These are phyloP conservation scores for Rhabdophis nuchalis DNA, from an alignment of 2,797 vertebrate species.

Conservation along the genomic window DNA sequence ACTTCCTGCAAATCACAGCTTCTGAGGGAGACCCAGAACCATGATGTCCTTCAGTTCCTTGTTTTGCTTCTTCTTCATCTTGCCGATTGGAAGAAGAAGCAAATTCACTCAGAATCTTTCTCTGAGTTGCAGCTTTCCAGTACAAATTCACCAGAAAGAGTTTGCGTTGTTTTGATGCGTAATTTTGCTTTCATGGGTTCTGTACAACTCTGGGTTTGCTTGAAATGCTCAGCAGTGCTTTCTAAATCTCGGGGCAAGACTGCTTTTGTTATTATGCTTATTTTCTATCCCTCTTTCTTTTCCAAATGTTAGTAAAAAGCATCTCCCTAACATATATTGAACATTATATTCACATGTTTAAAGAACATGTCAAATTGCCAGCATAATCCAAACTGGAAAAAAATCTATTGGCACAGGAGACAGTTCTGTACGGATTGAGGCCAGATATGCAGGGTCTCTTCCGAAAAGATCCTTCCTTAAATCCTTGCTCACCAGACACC, in stretches of 20 bases:
- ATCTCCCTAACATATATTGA: not conserved
- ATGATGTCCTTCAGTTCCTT: not conserved
- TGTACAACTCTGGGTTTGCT: not conserved
- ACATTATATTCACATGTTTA: not conserved
- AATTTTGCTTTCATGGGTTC: not conserved
- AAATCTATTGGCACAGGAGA: not conserved
- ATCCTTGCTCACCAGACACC: not conserved
- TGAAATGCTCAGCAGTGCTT: not conserved
- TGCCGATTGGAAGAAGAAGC: not conserved
- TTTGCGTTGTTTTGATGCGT: not conserved
- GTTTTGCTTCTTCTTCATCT: not conserved
- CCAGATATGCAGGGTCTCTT: not conserved
- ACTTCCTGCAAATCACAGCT: not conserved
- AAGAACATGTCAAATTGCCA: not conserved
- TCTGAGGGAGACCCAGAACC: not conserved
- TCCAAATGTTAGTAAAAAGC: too few relatives aligned
- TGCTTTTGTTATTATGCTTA: not conserved
- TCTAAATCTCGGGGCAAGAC: not conserved
- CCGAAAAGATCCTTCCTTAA: not conserved
- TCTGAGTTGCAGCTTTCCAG: not conserved
- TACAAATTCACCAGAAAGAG: not conserved
- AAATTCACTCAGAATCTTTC: not conserved
- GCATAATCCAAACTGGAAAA: not conserved
- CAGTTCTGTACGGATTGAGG: not conserved
- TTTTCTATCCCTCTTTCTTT: not conserved